A percentile compares a stretch with the other conserved stretches of the same genome.
Evolutionary conservation across 2,797 vertebrate genomes (phyloP).

Genomic region (Helarctos malayanus): DNA sequence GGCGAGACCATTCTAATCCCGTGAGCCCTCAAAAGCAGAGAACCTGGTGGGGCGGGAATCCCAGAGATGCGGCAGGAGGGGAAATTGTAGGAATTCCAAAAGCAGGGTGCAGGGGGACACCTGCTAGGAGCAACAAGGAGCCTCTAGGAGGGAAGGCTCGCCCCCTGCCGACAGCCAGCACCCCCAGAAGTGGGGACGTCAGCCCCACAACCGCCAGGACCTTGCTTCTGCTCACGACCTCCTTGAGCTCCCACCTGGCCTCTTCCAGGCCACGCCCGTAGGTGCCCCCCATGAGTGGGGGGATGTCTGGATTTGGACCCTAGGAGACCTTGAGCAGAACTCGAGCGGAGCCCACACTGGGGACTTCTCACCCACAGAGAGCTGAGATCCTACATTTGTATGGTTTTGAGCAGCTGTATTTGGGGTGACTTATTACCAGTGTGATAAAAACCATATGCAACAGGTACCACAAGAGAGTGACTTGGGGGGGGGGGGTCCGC

Average conservation of each 20-base stretch:
- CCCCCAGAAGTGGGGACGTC: accelerated
- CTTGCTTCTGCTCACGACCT: accelerated
- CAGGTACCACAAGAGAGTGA: too few relatives aligned
- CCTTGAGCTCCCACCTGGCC: accelerated
- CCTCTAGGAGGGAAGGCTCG: too few relatives aligned
- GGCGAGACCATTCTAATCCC: background rate
- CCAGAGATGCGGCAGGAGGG: accelerated
- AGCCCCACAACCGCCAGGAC: background rate
- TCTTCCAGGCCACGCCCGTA: accelerated
- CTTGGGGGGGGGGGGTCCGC: background rate
- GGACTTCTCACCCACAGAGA: background rate
- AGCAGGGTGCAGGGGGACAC: accelerated
- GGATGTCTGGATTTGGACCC: background rate
- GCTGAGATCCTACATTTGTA: accelerated
- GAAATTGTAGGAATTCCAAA: too few relatives aligned
- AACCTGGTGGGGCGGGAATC: accelerated
- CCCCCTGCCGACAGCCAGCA: background rate
- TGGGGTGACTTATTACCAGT: too few relatives aligned
- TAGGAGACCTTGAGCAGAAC: background rate
- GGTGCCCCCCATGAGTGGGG: background rate
- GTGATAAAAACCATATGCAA: too few relatives aligned
- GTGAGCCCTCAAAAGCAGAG: background rate
- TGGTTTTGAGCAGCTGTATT: too few relatives aligned
- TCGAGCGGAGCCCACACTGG: background rate
- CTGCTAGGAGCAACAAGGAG: accelerated